phyloP scores from a whole-genome alignment of 2,888 invertebrate species.

The Chymomyza procnemis region DNA sequence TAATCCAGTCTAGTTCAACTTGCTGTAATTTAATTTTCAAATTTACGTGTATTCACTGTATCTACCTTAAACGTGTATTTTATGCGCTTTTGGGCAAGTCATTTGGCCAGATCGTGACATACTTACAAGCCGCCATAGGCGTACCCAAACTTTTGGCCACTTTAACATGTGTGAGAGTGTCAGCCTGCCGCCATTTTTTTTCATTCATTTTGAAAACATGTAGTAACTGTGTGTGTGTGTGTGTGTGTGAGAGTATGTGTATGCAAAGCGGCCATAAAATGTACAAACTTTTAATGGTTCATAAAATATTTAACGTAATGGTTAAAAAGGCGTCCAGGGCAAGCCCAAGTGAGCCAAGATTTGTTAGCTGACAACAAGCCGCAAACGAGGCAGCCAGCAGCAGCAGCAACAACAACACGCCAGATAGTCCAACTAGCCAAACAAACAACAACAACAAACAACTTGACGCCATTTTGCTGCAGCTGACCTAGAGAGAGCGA shows the following conservation, averaged over 20 bases:
- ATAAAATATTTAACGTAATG: conserved; percentile 74
- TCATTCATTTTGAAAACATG: conserved; percentile 12
- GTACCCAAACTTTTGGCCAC: background rate
- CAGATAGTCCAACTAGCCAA: background rate
- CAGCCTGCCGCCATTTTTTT: conserved; percentile 37
- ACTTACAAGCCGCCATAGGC: conserved; percentile 29
- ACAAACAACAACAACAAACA: background rate
- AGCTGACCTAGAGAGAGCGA: background rate
- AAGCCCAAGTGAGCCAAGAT: conserved; percentile 37
- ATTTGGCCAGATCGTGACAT: conserved; percentile 68
- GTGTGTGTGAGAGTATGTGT: conserved; percentile 18
- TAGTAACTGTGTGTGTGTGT: conserved; percentile 26
- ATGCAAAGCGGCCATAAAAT: conserved; percentile 73
- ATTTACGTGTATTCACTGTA: background rate
- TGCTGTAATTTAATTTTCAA: background rate
- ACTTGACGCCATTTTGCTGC: conserved; percentile 6
- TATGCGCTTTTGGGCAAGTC: conserved; percentile 46
- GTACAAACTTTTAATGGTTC: conserved; percentile 74
- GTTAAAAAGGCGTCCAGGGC: conserved; percentile 4
- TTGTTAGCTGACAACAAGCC: conserved; percentile 68
- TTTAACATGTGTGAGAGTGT: conserved; percentile 25
- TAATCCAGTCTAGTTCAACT: too few species aligned
- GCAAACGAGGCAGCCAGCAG: conserved; percentile 48
- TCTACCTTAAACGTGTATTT: background rate
- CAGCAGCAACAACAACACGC: conserved; percentile 3